Conservation (phyloP, 2,797 vertebrate species). For the Sebastiscus tertius region DNA sequence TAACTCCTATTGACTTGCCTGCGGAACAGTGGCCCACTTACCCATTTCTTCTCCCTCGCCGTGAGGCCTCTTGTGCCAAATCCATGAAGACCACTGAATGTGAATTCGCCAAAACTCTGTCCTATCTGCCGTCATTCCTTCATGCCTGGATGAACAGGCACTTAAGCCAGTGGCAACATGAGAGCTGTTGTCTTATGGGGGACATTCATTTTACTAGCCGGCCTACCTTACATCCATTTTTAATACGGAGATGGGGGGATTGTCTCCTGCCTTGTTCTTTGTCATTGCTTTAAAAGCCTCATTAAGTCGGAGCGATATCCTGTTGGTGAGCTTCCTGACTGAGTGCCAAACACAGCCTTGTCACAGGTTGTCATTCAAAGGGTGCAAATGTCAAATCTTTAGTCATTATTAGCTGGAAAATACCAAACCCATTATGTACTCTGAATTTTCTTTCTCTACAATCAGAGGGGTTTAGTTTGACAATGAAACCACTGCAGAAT, state of each 20-base stretch:
- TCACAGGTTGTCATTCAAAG: background rate
- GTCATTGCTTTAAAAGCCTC: constrained; percentile 47
- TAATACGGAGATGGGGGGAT: constrained; percentile 35
- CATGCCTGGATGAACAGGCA: constrained; percentile 43
- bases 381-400: background rate
- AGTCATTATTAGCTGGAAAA: background rate
- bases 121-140: constrained; percentile 22
- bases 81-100: constrained; percentile 28
- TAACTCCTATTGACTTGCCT: constrained; percentile 39
- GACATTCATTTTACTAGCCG: constrained; percentile 19
- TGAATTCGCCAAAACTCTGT: constrained; percentile 55
- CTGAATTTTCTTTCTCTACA: background rate
- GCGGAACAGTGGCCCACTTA: constrained; percentile 62
- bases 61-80: constrained; percentile 56
- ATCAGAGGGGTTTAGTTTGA: background rate
- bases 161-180: constrained; percentile 24
- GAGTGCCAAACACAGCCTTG: background rate
- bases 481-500: background rate
- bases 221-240: constrained; percentile 55
- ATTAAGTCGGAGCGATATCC: constrained; percentile 30
- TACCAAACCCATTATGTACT: background rate
- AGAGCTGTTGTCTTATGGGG: constrained; percentile 20
- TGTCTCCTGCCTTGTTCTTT: constrained; percentile 24
- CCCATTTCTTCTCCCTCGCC: constrained; percentile 54
- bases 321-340: background rate